These are phyloP conservation scores for Deilephila elpenor DNA, from an alignment of 2,888 invertebrate species.

Conservation along the genomic window DNA sequence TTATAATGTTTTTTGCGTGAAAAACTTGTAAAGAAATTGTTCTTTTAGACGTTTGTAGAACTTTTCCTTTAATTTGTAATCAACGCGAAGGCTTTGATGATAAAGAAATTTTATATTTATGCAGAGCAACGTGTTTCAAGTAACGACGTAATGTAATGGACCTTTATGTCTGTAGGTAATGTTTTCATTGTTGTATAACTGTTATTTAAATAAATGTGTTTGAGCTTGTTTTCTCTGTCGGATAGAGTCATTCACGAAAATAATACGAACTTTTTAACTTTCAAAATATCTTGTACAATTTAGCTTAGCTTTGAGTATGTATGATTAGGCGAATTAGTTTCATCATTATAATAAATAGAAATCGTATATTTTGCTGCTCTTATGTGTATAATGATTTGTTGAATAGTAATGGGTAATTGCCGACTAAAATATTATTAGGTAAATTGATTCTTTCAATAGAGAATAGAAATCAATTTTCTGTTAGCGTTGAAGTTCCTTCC, in stretches of 20 bases:
- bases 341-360: too few relatives aligned
- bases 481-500: neutral
- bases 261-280: neutral
- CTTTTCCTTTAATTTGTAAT: constrained; percentile 5
- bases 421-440: too few relatives aligned
- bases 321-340: too few relatives aligned
- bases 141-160: neutral
- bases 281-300: neutral
- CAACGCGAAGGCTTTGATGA: neutral
- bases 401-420: too few relatives aligned
- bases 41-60: neutral
- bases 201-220: neutral
- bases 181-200: neutral
- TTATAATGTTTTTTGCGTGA: neutral
- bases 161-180: neutral
- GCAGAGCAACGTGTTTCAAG: neutral
- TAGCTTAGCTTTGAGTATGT: neutral
- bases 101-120: neutral
- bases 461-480: neutral
- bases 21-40: neutral
- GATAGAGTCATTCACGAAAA: neutral
- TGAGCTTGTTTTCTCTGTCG: neutral
- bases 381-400: too few relatives aligned
- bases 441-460: neutral
- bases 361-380: too few relatives aligned